phyloP scores from a whole-genome alignment of 2,113 vertebrate genomes.

The Cryptotis parvus region DNA sequence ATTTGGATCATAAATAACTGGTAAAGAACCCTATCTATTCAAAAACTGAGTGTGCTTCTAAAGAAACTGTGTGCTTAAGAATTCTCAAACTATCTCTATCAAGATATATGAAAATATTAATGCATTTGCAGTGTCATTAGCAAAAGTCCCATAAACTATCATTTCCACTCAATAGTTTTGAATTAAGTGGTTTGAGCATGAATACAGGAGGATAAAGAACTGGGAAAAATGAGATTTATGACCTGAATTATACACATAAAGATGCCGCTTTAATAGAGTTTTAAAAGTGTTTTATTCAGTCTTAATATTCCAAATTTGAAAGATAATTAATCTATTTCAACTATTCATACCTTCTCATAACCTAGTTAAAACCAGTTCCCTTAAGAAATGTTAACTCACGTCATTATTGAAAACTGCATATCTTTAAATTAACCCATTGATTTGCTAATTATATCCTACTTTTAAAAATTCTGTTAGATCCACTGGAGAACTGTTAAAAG shows the following conservation, averaged over 20 bases:
- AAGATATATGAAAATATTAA: background rate
- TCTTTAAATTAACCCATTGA: conserved; percentile 68
- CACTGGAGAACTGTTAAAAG: background rate
- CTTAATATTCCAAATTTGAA: conserved; percentile 79
- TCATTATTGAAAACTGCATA: conserved; percentile 42
- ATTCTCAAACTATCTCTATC: background rate
- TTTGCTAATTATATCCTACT: conserved; percentile 52
- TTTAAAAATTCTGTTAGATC: conserved; percentile 42
- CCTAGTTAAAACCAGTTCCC: conserved; percentile 66
- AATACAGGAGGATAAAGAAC: background rate
- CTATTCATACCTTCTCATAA: conserved; percentile 57
- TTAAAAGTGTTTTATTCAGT: conserved; percentile 81
- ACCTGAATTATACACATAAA: conserved; percentile 75
- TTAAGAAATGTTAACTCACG: conserved; percentile 63
- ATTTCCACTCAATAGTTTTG: background rate
- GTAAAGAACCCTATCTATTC: background rate
- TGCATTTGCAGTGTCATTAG: conserved; percentile 4
- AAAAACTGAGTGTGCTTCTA: background rate
- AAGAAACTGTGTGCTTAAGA: background rate
- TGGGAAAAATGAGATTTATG: background rate
- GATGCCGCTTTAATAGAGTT: conserved; percentile 80
- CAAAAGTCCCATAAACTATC: background rate
- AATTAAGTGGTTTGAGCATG: conserved; percentile 9
- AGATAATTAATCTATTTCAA: conserved; percentile 83
- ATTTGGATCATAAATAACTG: background rate